A percentile compares a stretch with the other conserved stretches of the same genome.
These are phyloP conservation scores for Dichetophora obliterata DNA, from an alignment of 2,888 invertebrate genomes.

Conservation along the genomic window DNA sequence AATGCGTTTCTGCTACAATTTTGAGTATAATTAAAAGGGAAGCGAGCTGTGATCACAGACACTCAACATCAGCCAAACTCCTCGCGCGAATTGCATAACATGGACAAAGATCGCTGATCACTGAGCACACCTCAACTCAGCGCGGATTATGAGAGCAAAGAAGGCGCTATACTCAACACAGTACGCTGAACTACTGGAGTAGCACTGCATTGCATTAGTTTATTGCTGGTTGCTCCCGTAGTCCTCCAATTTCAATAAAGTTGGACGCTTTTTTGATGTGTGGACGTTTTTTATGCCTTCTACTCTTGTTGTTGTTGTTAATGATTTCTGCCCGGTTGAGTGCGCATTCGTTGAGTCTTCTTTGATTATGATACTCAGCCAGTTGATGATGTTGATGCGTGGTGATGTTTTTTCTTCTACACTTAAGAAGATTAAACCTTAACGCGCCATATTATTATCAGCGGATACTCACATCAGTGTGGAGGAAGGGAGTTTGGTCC, in stretches of 20 bases:
- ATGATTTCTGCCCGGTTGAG: neutral
- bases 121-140: neutral
- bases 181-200: conserved; percentile 7
- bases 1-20: conserved; percentile 22
- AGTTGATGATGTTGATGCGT: conserved; percentile 48
- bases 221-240: neutral
- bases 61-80: conserved; percentile 2
- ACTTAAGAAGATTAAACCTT: conserved; percentile 54
- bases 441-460: conserved; percentile 55
- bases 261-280: neutral
- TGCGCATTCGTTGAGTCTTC: conserved; percentile 17
- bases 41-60: conserved; percentile 21
- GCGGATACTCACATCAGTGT: conserved; percentile 40
- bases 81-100: neutral
- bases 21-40: conserved; percentile 37
- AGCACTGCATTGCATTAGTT: neutral
- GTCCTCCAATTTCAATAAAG: neutral
- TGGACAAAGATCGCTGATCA: neutral
- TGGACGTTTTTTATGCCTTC: neutral
- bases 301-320: neutral
- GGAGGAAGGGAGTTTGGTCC: neutral
- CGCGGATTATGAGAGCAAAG: neutral
- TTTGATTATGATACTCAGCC: conserved; percentile 36
- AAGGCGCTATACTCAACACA: neutral
- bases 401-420: conserved; percentile 44